Evolutionary conservation across 1,140 invertebrate species (phyloP), one percentile per base, ranked within the genome.

Genomic region (Spodoptera litura): DNA sequence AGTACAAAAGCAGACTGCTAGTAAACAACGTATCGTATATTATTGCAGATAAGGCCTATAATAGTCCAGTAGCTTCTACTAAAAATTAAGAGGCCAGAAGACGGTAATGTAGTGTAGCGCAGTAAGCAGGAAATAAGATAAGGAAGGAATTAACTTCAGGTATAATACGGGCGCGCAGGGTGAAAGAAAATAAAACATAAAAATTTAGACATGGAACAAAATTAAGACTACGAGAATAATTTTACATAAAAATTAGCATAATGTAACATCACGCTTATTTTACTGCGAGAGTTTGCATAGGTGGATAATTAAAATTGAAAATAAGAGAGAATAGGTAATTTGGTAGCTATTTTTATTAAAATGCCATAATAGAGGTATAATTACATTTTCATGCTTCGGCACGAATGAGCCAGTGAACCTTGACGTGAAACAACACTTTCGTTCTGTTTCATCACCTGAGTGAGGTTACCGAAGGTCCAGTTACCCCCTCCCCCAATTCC

Each of bases 101-200:
- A 12, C n/a, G 52, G 13, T 71, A 56, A 38, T 49, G 49, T 70
- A n/a, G 49, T 31, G 38, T 25, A n/a, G 20, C 27, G 25, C 12
- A 25, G 66, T 53, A 61, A 78, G 66, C 64, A 58, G 76, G 76
- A 78, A 78, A 78, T 68, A 52, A 52, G 76, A 70, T 78, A 56
- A 71, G 76, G 76, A 78, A 78, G 66, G 76, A 78, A 61, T 78
- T 78, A 78, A 71, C 55, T 55, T 64, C 59, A 70, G 52, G 66
- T 9, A 70, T 53, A 53, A 53, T 64, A 64, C 61, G n/a, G 35
- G 35, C 8, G n/a, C 13, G 15, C 8, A n/a, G 38, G 61, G 61
- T 52, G 44, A 68, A 12, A 25, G 38, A 68, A 68, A 68, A 68
- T 68, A 68, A 25, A 51, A 68, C 44, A 64, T 64, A n/a, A 44